Percentiles rank a stretch among this genome's conserved stretches.
These are phyloP conservation scores for Parnassius apollo DNA, from an alignment of 2,888 invertebrate species.

Conservation along the genomic window DNA sequence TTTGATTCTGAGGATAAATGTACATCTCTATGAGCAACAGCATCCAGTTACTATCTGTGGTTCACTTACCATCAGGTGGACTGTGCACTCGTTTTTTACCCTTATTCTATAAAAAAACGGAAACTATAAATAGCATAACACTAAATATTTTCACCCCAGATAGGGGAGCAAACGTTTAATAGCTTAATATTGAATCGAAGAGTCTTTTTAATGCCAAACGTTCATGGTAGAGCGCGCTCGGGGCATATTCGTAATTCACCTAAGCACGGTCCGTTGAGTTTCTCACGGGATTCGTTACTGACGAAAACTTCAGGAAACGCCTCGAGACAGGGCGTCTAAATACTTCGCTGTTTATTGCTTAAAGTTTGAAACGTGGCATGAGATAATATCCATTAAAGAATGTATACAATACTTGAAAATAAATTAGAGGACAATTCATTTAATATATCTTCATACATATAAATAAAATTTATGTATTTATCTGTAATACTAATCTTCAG, in stretches of 20 bases:
- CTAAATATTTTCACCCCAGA: slow-evolving; percentile 12
- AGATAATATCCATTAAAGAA: not conserved
- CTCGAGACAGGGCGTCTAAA: not conserved
- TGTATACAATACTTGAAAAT: not conserved
- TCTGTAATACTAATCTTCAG: too few species aligned
- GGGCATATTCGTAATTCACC: slow-evolving; percentile 12
- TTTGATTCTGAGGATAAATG: too few species aligned
- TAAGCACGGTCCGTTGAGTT: slow-evolving; percentile 18
- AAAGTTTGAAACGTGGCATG: not conserved
- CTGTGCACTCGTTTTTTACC: too few species aligned
- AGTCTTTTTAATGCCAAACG: slow-evolving; percentile 13
- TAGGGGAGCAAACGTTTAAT: slow-evolving; percentile 1
- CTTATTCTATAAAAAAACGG: not conserved
- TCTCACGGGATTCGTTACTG: slow-evolving; percentile 13
- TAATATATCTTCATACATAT: not conserved
- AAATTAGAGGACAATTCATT: not conserved
- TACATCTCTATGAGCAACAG: too few species aligned
- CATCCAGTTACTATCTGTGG: too few species aligned
- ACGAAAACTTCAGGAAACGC: slow-evolving; percentile 10
- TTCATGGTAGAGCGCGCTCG: slow-evolving; percentile 18
- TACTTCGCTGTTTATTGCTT: not conserved
- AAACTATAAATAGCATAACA: not conserved
- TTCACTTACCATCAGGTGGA: too few species aligned
- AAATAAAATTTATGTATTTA: too few species aligned
- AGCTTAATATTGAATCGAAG: slow-evolving; percentile 23